Evolutionary conservation across 2,797 vertebrate species (phyloP).

Genomic region (Artibeus lituratus): DNA sequence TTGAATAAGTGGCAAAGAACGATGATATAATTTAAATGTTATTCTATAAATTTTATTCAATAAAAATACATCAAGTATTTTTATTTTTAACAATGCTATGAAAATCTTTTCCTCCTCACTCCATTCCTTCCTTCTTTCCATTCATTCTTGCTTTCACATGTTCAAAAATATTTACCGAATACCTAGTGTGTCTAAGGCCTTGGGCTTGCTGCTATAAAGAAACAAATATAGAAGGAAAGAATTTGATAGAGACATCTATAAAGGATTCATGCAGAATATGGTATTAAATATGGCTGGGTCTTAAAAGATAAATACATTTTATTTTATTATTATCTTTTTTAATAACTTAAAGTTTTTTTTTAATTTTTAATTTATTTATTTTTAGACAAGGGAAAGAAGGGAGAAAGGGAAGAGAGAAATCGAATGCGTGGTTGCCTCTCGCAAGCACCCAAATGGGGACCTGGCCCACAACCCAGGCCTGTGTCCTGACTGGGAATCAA

Average conservation of each 20-base stretch:
- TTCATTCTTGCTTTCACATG: not conserved
- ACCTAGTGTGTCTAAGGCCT: not conserved
- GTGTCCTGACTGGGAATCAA: too few relatives aligned
- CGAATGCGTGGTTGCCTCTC: too few relatives aligned
- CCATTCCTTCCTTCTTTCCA: not conserved
- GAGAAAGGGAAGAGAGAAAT: too few relatives aligned
- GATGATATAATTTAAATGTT: not conserved
- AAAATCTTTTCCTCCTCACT: not conserved
- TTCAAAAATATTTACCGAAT: not conserved
- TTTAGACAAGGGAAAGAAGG: too few relatives aligned
- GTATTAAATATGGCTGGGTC: not conserved
- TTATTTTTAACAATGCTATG: not conserved
- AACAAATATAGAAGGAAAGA: not conserved
- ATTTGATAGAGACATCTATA: not conserved
- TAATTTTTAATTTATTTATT: too few relatives aligned
- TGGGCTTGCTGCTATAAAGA: not conserved
- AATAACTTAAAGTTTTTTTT: too few relatives aligned
- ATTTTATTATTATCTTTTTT: too few relatives aligned
- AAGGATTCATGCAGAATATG: not conserved
- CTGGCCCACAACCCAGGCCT: too few relatives aligned
- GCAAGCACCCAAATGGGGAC: too few relatives aligned
- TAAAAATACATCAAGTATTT: not conserved
- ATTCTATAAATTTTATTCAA: not conserved
- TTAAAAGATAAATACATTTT: not conserved
- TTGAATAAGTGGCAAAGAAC: not conserved